Evolutionary conservation across 2,113 vertebrate genomes (phyloP).

Genomic region (Upupa epops): DNA sequence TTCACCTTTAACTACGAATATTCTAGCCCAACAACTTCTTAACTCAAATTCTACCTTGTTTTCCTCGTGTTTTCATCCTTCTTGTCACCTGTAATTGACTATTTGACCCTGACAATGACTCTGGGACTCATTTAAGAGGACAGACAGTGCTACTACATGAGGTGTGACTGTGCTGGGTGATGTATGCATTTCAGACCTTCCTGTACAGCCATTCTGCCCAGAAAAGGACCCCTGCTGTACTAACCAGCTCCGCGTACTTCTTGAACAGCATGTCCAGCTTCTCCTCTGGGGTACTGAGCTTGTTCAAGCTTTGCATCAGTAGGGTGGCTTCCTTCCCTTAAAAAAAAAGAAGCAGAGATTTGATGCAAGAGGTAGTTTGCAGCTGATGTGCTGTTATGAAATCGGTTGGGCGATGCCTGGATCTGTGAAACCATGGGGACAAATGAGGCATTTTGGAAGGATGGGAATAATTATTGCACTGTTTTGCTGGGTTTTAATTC

Average conservation of each 20-base stretch:
- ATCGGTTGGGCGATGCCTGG: not conserved
- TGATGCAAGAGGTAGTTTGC: not conserved
- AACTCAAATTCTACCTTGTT: not conserved
- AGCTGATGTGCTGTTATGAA: not conserved
- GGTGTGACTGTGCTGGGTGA: not conserved
- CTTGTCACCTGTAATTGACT: not conserved
- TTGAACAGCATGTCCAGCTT: conserved; percentile 85
- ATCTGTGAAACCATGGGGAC: not conserved
- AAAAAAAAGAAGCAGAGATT: not conserved
- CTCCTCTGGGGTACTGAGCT: conserved; percentile 82
- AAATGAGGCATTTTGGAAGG: not conserved
- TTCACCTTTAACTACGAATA: not conserved
- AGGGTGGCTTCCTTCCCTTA: conserved; percentile 83
- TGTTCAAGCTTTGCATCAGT: conserved; percentile 84
- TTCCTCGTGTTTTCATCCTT: not conserved
- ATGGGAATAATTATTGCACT: not conserved
- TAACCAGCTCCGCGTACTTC: conserved; percentile 91
- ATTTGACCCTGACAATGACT: not conserved
- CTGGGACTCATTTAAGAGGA: not conserved
- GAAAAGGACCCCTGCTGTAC: conserved; percentile 29
- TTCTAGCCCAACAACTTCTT: not conserved
- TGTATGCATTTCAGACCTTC: not conserved
- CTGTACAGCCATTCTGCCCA: not conserved
- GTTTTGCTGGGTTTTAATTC: not conserved
- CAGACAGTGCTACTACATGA: not conserved